Conservation (phyloP, 1,140 invertebrate species). For the Drosophila melanogaster region Release_6_plus_ISO1_MT NT_033779.5:1972001-1972500, state of each 20-base stretch:
- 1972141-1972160: conserved; percentile 12
- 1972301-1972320: conserved; percentile 23
- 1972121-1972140: conserved; percentile 8
- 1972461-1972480: too few relatives aligned
- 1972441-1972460: too few relatives aligned
- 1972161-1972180: conserved; percentile 67
- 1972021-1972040: conserved; percentile 35
- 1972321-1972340: conserved; percentile 70
- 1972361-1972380: too few relatives aligned
- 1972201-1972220: conserved; percentile 49
- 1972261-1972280: conserved; percentile 72
- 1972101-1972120: conserved; percentile 18
- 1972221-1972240: conserved; percentile 44
- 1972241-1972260: conserved; percentile 73
- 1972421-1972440: too few relatives aligned
- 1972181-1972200: conserved; percentile 67
- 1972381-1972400: too few relatives aligned
- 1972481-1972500: too few relatives aligned
- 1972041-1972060: conserved; percentile 51
- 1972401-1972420: too few relatives aligned
- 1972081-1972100: conserved; percentile 63
- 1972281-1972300: conserved; percentile 34
- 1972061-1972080: conserved; percentile 62
- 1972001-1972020: conserved; percentile 43
- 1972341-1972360: conserved; percentile 57